These are phyloP conservation scores for Trachelus tabidus DNA, from an alignment of 2,888 invertebrate species.

Conservation along the genomic window DNA sequence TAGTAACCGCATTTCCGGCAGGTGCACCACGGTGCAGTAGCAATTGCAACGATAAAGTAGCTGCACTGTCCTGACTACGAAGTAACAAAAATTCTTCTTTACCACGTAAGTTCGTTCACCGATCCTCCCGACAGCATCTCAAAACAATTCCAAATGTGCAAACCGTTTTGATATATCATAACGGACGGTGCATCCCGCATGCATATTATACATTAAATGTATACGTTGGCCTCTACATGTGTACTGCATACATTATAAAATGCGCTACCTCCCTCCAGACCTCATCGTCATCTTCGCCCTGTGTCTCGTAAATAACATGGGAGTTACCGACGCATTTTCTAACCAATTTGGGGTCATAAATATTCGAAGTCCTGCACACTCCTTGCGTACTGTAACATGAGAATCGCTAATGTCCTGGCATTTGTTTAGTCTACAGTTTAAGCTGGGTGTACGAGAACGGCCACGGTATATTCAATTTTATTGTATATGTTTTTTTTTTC, in stretches of 20 bases:
- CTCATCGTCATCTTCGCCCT: constrained; percentile 21
- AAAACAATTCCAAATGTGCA: background rate
- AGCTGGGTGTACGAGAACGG: background rate
- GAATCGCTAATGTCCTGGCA: constrained; percentile 32
- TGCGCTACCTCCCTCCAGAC: constrained; percentile 13
- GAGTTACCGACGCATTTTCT: constrained; percentile 45
- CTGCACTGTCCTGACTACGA: background rate
- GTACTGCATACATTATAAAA: background rate
- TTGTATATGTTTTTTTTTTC: background rate
- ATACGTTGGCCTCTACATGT: background rate
- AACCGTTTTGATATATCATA: background rate
- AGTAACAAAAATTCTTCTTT: background rate
- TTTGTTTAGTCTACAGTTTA: constrained; percentile 26
- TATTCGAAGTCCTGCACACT: constrained; percentile 28
- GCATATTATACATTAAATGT: background rate
- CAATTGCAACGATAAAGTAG: constrained; percentile 2
- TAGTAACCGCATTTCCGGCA: constrained; percentile 28
- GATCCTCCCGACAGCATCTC: background rate
- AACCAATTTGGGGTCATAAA: constrained; percentile 49
- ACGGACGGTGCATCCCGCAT: background rate
- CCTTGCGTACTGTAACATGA: constrained; percentile 29
- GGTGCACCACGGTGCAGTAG: constrained; percentile 26
- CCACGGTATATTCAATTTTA: background rate
- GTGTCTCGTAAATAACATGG: constrained; percentile 35
- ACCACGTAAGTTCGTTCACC: background rate